Conservation (phyloP, 2,113 vertebrate genomes). For the Kobus ellipsiprymnus region DNA sequence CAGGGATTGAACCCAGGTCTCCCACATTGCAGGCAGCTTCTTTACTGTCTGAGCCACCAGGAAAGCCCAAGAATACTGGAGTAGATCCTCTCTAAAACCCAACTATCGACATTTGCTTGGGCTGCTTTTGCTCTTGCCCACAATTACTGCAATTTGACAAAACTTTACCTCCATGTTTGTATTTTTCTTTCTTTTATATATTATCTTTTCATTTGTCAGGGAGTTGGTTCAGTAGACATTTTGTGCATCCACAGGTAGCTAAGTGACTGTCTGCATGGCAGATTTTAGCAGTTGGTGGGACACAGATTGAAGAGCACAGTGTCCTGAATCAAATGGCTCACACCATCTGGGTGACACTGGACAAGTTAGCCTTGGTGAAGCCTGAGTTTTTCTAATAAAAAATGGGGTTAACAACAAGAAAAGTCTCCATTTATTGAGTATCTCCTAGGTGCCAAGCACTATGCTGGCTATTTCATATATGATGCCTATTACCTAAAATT, state of each 20-base stretch:
- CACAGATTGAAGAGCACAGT: background rate
- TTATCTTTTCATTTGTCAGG: background rate
- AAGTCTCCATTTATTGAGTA: background rate
- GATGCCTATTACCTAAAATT: background rate
- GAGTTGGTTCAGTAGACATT: background rate
- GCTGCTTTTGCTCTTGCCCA: background rate
- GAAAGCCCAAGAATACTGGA: background rate
- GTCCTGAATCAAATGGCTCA: background rate
- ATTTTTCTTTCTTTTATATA: background rate
- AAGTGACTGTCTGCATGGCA: background rate
- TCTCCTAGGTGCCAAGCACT: background rate
- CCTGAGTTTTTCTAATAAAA: background rate
- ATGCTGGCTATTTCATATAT: background rate
- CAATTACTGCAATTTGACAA: background rate
- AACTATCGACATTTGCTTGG: background rate
- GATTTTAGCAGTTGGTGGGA: background rate
- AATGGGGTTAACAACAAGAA: background rate
- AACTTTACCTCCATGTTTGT: background rate
- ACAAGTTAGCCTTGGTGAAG: background rate
- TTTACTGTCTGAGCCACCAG: background rate
- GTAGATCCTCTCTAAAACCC: background rate
- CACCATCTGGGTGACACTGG: background rate
- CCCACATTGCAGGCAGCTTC: background rate
- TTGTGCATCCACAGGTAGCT: background rate
- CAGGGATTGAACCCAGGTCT: background rate